These are phyloP conservation scores for Tiphia femorata DNA, from an alignment of 2,888 invertebrate genomes.

Conservation along the genomic window DNA sequence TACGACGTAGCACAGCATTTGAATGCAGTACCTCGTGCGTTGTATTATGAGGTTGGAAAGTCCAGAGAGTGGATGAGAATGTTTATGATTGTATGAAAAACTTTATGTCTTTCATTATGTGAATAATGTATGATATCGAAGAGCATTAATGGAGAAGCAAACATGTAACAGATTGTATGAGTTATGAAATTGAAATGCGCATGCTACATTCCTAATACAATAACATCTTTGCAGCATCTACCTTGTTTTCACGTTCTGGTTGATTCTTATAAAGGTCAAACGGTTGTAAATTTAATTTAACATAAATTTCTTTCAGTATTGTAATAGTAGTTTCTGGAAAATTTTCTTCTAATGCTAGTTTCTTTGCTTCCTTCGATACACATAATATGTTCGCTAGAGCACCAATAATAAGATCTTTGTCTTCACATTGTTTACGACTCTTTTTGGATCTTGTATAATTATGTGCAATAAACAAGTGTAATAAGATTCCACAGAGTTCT, in stretches of 20 bases:
- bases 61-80: too few species aligned
- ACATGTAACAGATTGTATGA: too few species aligned
- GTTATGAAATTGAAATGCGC: too few species aligned
- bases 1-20: too few species aligned
- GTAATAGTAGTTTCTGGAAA: conserved; percentile 65
- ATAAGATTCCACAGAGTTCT: conserved; percentile 69
- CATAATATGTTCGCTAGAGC: conserved; percentile 69
- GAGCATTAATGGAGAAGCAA: too few species aligned
- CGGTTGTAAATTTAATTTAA: conserved; percentile 70
- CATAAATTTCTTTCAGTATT: conserved; percentile 69
- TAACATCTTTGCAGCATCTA: too few species aligned
- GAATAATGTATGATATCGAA: too few species aligned
- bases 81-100: too few species aligned
- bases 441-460: conserved; percentile 61
- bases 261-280: conserved; percentile 67
- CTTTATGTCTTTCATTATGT: too few species aligned
- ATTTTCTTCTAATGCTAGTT: conserved; percentile 65
- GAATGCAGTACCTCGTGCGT: too few species aligned
- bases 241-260: conserved; percentile 67
- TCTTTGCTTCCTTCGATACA: conserved; percentile 70
- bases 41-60: too few species aligned
- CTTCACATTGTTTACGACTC: conserved; percentile 56
- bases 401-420: conserved; percentile 65
- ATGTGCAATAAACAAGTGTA: conserved; percentile 69
- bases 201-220: too few species aligned